These are phyloP conservation scores for Corydoras maculifer DNA, from an alignment of 2,113 vertebrate species.

Conservation along the genomic window DNA sequence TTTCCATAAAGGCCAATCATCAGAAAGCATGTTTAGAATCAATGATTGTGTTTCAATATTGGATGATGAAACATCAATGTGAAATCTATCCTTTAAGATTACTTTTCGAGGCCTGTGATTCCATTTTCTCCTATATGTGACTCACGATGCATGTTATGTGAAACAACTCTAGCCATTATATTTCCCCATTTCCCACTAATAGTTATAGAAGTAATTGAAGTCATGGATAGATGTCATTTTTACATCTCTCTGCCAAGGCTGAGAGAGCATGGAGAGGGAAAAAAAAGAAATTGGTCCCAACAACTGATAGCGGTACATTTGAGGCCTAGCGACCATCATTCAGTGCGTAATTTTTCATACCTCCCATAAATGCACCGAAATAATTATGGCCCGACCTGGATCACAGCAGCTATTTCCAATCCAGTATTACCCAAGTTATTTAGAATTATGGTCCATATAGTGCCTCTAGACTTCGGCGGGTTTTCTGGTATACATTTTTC, in stretches of 20 bases:
- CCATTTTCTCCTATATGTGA: conserved; percentile 4
- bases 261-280: neutral
- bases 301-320: conserved; percentile 4
- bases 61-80: conserved; percentile 3
- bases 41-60: too few relatives aligned
- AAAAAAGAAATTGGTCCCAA: neutral
- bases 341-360: neutral
- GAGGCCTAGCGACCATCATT: neutral
- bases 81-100: conserved; percentile 8
- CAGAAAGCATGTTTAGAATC: too few relatives aligned
- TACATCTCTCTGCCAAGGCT: conserved; percentile 8
- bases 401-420: neutral
- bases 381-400: neutral
- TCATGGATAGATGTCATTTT: conserved; percentile 16
- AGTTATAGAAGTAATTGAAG: neutral
- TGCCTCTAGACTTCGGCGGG: neutral
- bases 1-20: too few relatives aligned
- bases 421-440: neutral
- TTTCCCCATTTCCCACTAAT: neutral
- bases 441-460: neutral
- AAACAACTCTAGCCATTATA: neutral
- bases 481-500: neutral
- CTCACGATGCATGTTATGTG: neutral
- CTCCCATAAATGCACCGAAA: conserved; percentile 4
- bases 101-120: neutral